These are phyloP conservation scores for Actias luna DNA, from an alignment of 2,888 invertebrate species.

Conservation along the genomic window DNA sequence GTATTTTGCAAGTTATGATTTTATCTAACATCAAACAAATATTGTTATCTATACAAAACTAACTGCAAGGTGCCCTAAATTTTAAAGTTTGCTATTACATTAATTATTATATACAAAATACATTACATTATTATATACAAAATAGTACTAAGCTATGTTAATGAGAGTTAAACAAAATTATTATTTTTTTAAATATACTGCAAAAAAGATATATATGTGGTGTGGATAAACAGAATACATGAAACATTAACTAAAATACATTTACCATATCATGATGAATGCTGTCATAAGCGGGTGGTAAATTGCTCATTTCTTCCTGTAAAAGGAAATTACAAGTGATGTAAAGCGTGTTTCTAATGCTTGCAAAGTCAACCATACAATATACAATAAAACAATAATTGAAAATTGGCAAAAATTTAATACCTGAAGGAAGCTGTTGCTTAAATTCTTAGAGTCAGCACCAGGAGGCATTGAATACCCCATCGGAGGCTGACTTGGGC, in stretches of 20 bases:
- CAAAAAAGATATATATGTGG: background rate
- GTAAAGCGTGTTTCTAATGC: constrained; percentile 26
- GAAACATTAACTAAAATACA: constrained; percentile 38
- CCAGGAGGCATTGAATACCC: constrained; percentile 86
- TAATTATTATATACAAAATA: no score
- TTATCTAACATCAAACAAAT: no score
- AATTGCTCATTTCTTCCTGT: constrained; percentile 85
- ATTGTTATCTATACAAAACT: no score
- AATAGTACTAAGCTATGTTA: no score
- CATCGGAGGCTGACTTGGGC: constrained; percentile 68
- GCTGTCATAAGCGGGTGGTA: constrained; percentile 86
- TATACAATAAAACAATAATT: background rate
- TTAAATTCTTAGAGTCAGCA: constrained; percentile 83
- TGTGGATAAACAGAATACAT: constrained; percentile 21
- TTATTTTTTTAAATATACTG: no score
- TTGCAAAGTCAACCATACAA: constrained; percentile 15
- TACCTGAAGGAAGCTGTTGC: constrained; percentile 83
- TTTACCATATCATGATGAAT: constrained; percentile 89
- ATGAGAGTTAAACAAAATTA: no score
- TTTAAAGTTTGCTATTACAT: no score
- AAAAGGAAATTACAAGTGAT: constrained; percentile 41
- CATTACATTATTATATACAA: no score
- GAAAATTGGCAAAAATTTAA: background rate
- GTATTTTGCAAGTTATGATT: no score
- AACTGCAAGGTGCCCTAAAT: no score